Evolutionary conservation across 1,140 invertebrate species (phyloP).

Genomic region (Penaeus chinensis): DNA sequence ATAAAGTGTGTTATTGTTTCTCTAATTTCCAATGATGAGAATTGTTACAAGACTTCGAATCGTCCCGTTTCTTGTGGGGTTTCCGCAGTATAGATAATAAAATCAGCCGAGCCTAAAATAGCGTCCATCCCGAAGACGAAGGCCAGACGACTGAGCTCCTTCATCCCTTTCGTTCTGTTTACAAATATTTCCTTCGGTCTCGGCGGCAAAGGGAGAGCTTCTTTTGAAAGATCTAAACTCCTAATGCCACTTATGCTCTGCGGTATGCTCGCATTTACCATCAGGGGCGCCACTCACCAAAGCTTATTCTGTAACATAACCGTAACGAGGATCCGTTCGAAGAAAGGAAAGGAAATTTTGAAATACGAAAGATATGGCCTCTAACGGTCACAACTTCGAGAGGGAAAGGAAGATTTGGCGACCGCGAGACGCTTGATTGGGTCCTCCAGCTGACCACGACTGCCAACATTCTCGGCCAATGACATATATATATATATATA

Average conservation of each 20-base stretch:
- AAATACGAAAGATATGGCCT: not conserved
- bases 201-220: not conserved
- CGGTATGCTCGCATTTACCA: not conserved
- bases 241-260: not conserved
- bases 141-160: slow-evolving; percentile 5
- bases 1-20: slow-evolving; percentile 1
- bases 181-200: slow-evolving; percentile 3
- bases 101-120: slow-evolving; percentile 40
- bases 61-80: not conserved
- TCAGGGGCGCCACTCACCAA: not conserved
- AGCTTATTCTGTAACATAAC: not conserved
- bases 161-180: slow-evolving; percentile 10
- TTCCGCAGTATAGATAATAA: slow-evolving; percentile 36
- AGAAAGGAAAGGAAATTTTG: not conserved
- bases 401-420: not conserved
- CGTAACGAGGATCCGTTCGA: too few relatives aligned
- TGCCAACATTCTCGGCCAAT: too few relatives aligned
- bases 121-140: slow-evolving; percentile 15
- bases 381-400: not conserved
- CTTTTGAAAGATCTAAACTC: not conserved
- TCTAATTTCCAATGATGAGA: slow-evolving; percentile 15
- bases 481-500: too few relatives aligned
- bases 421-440: slow-evolving; percentile 26
- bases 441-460: slow-evolving; percentile 19
- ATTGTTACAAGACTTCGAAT: slow-evolving; percentile 16